These are phyloP conservation scores for Laterallus jamaicensis DNA, from an alignment of 2,113 vertebrate species.

Conservation along the genomic window DNA sequence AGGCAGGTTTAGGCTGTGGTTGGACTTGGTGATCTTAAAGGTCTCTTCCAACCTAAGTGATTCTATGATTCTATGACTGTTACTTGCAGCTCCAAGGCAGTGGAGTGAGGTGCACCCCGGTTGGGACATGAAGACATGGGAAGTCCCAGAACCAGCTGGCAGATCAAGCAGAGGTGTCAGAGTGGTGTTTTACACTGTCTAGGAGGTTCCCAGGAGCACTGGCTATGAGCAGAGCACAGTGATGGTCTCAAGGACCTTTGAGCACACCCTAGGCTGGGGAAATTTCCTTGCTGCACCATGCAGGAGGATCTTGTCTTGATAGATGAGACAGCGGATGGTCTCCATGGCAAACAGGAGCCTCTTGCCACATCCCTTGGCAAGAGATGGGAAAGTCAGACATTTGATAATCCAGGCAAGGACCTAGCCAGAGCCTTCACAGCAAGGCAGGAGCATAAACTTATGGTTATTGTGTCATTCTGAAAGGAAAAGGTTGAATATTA, in stretches of 20 bases:
- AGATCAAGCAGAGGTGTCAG: accelerated
- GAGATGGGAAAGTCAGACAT: neutral
- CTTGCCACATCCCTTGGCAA: neutral
- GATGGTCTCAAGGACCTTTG: too few species aligned
- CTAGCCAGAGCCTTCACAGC: neutral
- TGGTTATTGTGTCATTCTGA: neutral
- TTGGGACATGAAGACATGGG: accelerated
- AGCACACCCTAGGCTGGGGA: neutral
- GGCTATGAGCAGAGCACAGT: neutral
- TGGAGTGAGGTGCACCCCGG: neutral
- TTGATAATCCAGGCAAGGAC: neutral
- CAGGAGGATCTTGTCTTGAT: neutral
- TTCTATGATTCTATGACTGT: neutral
- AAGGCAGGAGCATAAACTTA: neutral
- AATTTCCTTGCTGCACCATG: neutral
- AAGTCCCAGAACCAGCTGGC: accelerated
- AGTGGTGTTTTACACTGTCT: neutral
- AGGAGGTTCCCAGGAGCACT: neutral
- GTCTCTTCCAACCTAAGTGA: too few species aligned
- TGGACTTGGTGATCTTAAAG: too few species aligned
- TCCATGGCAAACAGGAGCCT: neutral
- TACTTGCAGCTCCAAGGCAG: neutral
- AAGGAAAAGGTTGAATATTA: neutral
- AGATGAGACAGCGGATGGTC: neutral
- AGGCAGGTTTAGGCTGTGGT: too few species aligned